Percentiles rank a stretch among this genome's conserved stretches.
Conservation (phyloP, 2,113 vertebrate genomes). For the Cairina moschata region DNA sequence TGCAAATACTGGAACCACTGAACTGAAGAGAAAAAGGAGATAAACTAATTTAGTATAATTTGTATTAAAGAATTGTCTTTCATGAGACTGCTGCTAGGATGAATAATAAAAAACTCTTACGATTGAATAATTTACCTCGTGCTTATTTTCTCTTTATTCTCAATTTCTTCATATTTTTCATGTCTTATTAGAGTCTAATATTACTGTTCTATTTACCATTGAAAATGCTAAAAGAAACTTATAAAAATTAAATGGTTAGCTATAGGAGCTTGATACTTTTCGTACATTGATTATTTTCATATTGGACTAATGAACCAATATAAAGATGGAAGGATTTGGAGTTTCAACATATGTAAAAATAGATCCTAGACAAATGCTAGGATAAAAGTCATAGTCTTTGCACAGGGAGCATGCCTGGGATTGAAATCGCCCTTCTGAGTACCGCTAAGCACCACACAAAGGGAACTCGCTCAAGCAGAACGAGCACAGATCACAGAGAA, state of each 20-base stretch:
- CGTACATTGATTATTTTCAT: not conserved
- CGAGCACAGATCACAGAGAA: not conserved
- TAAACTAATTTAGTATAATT: not conserved
- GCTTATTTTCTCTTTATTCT: not conserved
- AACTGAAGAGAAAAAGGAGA: not conserved
- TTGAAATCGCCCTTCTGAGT: not conserved
- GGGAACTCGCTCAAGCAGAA: too few species aligned
- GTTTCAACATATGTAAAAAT: not conserved
- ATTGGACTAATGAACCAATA: not conserved
- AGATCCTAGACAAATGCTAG: not conserved
- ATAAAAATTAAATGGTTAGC: not conserved
- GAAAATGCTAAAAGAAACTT: not conserved
- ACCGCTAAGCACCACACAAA: not conserved
- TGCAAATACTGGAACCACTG: not conserved
- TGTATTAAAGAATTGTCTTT: not conserved
- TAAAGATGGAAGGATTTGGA: not conserved
- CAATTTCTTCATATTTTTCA: not conserved
- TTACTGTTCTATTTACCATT: not conserved
- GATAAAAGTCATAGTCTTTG: not conserved
- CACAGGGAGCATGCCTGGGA: not conserved
- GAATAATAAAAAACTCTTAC: not conserved
- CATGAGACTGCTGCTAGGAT: not conserved
- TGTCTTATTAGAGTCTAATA: not conserved
- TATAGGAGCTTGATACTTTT: not conserved
- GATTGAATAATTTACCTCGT: not conserved